Evolutionary conservation across 2,888 invertebrate species (phyloP).

Genomic region (Cyaniris semiargus): DNA sequence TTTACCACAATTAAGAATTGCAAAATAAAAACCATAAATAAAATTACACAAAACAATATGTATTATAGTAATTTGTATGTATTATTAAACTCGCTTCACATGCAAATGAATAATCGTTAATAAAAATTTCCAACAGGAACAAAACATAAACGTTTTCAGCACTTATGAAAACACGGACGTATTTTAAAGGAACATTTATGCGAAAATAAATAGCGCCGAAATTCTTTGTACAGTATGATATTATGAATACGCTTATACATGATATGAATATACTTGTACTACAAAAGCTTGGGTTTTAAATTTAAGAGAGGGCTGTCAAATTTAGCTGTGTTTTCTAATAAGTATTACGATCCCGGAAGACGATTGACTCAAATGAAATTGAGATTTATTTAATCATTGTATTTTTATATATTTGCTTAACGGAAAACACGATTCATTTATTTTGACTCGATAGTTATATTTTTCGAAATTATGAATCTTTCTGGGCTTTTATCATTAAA

Average conservation of each 20-base stretch:
- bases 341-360: too few relatives aligned
- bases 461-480: too few relatives aligned
- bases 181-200: neutral
- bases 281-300: conserved; percentile 2
- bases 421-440: too few relatives aligned
- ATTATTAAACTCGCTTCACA: neutral
- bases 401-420: too few relatives aligned
- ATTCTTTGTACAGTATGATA: neutral
- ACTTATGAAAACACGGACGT: neutral
- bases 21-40: neutral
- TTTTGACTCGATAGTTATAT: too few relatives aligned
- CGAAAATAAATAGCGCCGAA: neutral
- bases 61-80: neutral
- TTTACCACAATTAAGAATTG: too few relatives aligned
- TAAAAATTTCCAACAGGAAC: conserved; percentile 7
- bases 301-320: too few relatives aligned
- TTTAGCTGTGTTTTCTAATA: too few relatives aligned
- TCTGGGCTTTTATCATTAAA: too few relatives aligned
- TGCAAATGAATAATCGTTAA: neutral
- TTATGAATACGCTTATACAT: neutral
- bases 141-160: neutral
- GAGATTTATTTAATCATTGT: too few relatives aligned
- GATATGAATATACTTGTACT: neutral
- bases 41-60: neutral
- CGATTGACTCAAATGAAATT: too few relatives aligned